Evolutionary conservation across 2,113 vertebrate species (phyloP).

Genomic region (Loxodonta africana): DNA sequence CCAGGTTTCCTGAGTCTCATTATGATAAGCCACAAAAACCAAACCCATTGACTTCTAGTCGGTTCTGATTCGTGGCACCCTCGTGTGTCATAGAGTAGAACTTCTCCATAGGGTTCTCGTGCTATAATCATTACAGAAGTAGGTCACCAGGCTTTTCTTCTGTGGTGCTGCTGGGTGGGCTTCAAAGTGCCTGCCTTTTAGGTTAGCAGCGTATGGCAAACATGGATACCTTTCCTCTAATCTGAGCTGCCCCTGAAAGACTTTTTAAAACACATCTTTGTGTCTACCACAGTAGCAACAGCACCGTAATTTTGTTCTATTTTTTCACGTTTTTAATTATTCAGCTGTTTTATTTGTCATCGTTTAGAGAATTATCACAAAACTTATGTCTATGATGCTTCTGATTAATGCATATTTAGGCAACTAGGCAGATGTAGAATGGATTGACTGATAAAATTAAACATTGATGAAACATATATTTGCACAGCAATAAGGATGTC

Average conservation of each 20-base stretch:
- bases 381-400: slow-evolving; percentile 74
- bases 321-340: slow-evolving; percentile 82
- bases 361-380: slow-evolving; percentile 75
- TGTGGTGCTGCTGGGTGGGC: neutral
- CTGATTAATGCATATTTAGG: slow-evolving; percentile 78
- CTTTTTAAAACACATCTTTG: slow-evolving; percentile 10
- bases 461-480: slow-evolving; percentile 76
- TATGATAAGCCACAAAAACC: neutral
- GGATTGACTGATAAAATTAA: slow-evolving; percentile 75
- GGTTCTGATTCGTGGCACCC: neutral
- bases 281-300: slow-evolving; percentile 52
- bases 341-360: slow-evolving; percentile 80
- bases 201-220: neutral
- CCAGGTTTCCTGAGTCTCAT: neutral
- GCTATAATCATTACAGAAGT: neutral
- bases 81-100: neutral
- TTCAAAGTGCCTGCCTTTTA: no score
- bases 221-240: neutral
- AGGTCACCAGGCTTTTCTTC: neutral
- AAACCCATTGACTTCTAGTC: neutral
- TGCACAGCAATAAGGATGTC: slow-evolving; percentile 44
- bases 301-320: slow-evolving; percentile 64
- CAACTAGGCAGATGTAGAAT: slow-evolving; percentile 65
- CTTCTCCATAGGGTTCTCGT: neutral
- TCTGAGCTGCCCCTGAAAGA: neutral